These are phyloP conservation scores for Nomada flava DNA, from an alignment of 2,888 invertebrate genomes.

Conservation along the genomic window DNA sequence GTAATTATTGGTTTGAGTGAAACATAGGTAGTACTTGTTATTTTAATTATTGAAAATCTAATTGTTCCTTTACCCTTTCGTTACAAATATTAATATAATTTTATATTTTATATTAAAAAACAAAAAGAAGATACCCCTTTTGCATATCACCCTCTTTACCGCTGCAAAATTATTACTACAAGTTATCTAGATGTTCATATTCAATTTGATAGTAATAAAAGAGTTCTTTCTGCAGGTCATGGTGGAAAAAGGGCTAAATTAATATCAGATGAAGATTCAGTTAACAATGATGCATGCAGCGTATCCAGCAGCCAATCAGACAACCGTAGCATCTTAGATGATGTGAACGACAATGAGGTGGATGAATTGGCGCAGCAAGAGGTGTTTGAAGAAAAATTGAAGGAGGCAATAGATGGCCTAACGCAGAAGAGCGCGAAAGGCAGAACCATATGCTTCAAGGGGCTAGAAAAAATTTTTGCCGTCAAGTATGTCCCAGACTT, in stretches of 20 bases:
- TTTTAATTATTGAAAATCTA: conserved; percentile 2
- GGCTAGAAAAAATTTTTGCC: conserved; percentile 90
- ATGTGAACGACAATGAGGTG: conserved; percentile 85
- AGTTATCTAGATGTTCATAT: too few relatives aligned
- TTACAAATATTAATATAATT: not conserved
- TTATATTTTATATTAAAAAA: not conserved
- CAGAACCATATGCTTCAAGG: conserved; percentile 89
- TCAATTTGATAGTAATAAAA: too few relatives aligned
- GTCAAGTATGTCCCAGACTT: conserved; percentile 92
- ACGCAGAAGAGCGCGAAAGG: conserved; percentile 95
- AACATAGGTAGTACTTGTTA: not conserved
- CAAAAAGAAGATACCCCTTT: too few relatives aligned
- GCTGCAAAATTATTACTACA: too few relatives aligned
- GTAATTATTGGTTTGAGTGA: not conserved
- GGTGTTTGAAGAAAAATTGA: conserved; percentile 93
- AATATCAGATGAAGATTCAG: conserved; percentile 92
- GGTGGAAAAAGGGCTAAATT: conserved; percentile 86
- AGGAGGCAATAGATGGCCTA: conserved; percentile 94
- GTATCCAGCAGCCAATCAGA: conserved; percentile 93
- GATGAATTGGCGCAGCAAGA: conserved; percentile 89
- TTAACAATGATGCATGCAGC: conserved; percentile 91
- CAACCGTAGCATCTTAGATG: conserved; percentile 88
- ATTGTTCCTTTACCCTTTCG: not conserved
- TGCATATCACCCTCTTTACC: too few relatives aligned
- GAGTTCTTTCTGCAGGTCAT: conserved; percentile 68